phyloP scores from a whole-genome alignment of 2,888 invertebrate genomes.

The Chirona hameri region DNA sequence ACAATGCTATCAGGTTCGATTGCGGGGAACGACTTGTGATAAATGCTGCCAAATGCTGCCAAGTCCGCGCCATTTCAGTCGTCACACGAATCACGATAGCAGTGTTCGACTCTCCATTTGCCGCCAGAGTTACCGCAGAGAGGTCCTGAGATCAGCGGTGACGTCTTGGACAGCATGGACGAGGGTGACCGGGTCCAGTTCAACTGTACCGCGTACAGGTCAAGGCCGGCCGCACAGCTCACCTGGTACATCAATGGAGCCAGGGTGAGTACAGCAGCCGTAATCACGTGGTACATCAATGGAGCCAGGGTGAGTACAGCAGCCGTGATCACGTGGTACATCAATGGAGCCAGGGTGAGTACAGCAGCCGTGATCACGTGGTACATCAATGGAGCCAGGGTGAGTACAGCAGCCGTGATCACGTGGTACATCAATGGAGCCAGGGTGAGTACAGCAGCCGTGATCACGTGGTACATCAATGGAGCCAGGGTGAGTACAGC shows the following conservation, averaged over 20 bases:
- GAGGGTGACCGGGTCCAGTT: background rate
- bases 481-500: too few relatives aligned
- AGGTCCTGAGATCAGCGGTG: background rate
- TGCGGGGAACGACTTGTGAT: background rate
- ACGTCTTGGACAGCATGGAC: background rate
- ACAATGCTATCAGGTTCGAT: background rate
- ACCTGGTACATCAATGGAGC: background rate
- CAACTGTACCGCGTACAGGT: background rate
- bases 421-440: background rate
- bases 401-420: too few relatives aligned
- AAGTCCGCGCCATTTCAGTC: background rate
- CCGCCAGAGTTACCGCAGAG: background rate
- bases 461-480: too few relatives aligned
- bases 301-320: background rate
- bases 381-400: too few relatives aligned
- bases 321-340: background rate
- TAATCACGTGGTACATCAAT: too few relatives aligned
- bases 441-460: background rate
- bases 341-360: background rate
- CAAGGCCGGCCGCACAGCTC: background rate
- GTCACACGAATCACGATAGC: background rate
- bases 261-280: background rate
- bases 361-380: too few relatives aligned
- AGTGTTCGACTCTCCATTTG: background rate
- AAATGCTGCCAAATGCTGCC: background rate